Evolutionary conservation across 1,140 invertebrate species (phyloP).

Genomic region (Drosophila simulans): DNA sequence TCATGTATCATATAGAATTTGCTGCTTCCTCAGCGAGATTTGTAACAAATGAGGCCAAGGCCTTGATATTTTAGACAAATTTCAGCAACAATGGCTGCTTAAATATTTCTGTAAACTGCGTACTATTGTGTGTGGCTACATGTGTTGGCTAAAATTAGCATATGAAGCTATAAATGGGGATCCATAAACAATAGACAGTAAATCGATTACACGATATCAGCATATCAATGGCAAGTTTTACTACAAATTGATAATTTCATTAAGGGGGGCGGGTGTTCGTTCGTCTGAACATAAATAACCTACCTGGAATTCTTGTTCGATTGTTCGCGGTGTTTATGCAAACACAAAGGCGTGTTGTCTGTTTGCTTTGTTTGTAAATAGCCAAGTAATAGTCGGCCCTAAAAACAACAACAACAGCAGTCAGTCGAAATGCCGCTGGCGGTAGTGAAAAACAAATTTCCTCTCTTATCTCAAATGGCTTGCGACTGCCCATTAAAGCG

Average conservation of each 20-base stretch:
- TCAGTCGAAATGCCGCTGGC: constrained; percentile 38
- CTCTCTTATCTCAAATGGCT: constrained; percentile 63
- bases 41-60: neutral
- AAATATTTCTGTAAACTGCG: constrained; percentile 5
- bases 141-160: constrained; percentile 33
- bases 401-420: constrained; percentile 7
- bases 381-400: constrained; percentile 31
- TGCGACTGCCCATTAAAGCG: constrained; percentile 55
- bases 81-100: constrained; percentile 17
- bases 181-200: constrained; percentile 18
- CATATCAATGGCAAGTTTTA: constrained; percentile 54
- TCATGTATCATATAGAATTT: too few species aligned
- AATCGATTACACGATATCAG: constrained; percentile 60
- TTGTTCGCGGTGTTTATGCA: constrained; percentile 30
- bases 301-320: constrained; percentile 16
- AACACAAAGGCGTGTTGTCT: constrained; percentile 23
- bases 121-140: constrained; percentile 25
- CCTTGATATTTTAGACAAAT: neutral
- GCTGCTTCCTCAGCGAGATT: too few species aligned
- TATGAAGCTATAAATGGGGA: constrained; percentile 9
- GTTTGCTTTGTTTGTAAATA: constrained; percentile 44
- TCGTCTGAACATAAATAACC: constrained; percentile 4
- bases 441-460: constrained; percentile 60
- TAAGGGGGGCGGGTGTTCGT: neutral
- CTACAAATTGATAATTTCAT: constrained; percentile 29